These are phyloP conservation scores for Stylophora pistillata DNA, from an alignment of 64 coral and sea anemone genomes.

Conservation along the genomic window DNA sequence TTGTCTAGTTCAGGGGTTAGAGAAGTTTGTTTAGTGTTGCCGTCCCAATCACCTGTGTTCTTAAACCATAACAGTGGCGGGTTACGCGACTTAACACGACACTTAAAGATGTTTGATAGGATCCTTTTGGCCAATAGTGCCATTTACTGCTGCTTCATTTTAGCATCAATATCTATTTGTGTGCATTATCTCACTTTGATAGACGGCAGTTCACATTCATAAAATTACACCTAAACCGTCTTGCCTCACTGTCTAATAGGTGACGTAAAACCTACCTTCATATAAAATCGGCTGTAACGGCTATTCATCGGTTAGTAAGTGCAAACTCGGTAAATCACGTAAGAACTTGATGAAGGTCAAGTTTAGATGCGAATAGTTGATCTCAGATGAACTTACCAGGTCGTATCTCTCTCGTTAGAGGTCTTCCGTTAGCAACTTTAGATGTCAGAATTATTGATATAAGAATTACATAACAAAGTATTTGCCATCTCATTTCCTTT, in stretches of 20 bases:
- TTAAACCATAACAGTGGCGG: constrained; percentile 22
- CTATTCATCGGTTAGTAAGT: too few species aligned
- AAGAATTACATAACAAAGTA: background rate
- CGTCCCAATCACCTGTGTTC: background rate
- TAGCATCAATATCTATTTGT: background rate
- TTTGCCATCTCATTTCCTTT: background rate
- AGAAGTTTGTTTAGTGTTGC: background rate
- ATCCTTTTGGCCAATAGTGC: background rate
- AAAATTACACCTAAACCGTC: too few species aligned
- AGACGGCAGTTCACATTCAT: background rate
- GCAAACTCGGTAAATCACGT: too few species aligned
- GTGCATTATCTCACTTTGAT: background rate
- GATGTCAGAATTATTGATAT: background rate
- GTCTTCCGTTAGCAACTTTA: background rate
- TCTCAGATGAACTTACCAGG: background rate
- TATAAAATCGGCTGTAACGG: too few species aligned
- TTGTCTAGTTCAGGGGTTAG: too few species aligned
- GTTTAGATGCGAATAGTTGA: background rate
- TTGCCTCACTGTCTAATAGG: too few species aligned
- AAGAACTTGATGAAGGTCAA: too few species aligned
- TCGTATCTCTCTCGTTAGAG: background rate
- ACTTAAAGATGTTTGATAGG: background rate
- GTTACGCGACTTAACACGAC: background rate
- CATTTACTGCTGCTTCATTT: background rate
- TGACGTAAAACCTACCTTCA: too few species aligned